Evolutionary conservation across 30 jellyfish, hydroid and myxozoan species (phyloP).

Genomic region (Aurelia sp.): DNA sequence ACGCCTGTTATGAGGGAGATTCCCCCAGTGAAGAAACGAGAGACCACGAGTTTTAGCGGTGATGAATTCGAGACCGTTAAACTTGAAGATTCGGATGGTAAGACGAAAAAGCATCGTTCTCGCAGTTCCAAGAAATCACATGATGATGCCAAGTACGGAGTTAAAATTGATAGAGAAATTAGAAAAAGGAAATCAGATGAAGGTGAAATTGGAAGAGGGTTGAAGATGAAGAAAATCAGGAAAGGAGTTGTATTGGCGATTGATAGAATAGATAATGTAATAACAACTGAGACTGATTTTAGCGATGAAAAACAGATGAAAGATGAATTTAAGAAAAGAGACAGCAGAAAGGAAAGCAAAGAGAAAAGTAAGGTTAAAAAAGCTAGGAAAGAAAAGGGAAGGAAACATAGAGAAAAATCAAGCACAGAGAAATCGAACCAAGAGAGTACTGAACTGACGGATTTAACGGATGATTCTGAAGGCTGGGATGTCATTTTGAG

Average conservation of each 20-base stretch:
- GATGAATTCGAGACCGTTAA: slow-evolving; percentile 54
- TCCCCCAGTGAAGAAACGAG: neutral
- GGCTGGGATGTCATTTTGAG: neutral
- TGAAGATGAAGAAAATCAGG: slow-evolving; percentile 11
- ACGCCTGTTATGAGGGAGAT: slow-evolving; percentile 35
- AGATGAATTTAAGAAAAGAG: neutral
- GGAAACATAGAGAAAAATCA: slow-evolving; percentile 27
- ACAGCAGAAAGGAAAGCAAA: slow-evolving; percentile 11
- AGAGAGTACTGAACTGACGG: neutral
- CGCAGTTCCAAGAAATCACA: slow-evolving; percentile 13
- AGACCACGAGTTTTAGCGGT: slow-evolving; percentile 26
- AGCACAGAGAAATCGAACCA: neutral
- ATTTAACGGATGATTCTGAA: neutral
- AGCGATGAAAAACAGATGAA: slow-evolving; percentile 9
- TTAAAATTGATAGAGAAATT: neutral
- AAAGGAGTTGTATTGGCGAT: neutral
- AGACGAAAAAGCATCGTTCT: neutral
- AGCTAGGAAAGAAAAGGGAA: slow-evolving; percentile 33
- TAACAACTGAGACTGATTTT: too few relatives aligned
- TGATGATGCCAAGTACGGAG: neutral
- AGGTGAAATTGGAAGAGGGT: slow-evolving; percentile 1
- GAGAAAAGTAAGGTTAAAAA: slow-evolving; percentile 29
- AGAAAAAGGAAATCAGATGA: slow-evolving; percentile 37
- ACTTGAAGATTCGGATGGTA: slow-evolving; percentile 6
- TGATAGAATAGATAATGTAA: slow-evolving; percentile 5